A percentile compares a stretch with the other conserved stretches of the same genome.
phyloP scores from a whole-genome alignment of 2,888 invertebrate genomes.

The Spialia ferax region DNA sequence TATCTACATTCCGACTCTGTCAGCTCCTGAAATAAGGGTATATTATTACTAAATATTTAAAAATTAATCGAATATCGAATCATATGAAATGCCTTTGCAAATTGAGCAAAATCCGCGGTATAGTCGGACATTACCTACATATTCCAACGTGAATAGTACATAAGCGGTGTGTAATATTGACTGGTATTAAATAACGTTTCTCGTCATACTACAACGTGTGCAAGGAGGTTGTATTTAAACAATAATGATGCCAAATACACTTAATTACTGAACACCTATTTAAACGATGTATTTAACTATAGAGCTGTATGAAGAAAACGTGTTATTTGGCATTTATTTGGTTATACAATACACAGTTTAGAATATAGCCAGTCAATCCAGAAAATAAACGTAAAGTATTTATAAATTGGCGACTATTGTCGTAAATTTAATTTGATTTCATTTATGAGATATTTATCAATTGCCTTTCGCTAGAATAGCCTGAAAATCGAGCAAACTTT shows the following conservation, averaged over 20 bases:
- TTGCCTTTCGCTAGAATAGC: conserved; percentile 1
- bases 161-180: conserved; percentile 38
- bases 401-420: too few species aligned
- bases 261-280: conserved; percentile 18
- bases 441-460: neutral
- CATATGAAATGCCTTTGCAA: neutral
- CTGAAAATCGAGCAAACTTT: conserved; percentile 6
- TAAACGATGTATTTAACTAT: too few species aligned
- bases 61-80: neutral
- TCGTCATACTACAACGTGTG: conserved; percentile 9
- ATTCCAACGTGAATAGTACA: conserved; percentile 18
- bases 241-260: conserved; percentile 20
- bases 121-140: conserved; percentile 22
- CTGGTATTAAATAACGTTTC: conserved; percentile 37
- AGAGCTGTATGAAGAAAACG: too few species aligned
- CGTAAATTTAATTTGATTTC: neutral
- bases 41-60: neutral
- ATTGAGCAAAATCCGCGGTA: conserved; percentile 5
- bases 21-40: too few species aligned
- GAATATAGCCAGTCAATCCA: too few species aligned
- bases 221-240: conserved; percentile 24
- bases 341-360: too few species aligned
- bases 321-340: too few species aligned
- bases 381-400: too few species aligned
- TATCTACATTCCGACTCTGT: too few species aligned